Percentiles rank a stretch among this genome's conserved stretches.
These are phyloP conservation scores for Trachythela sp. DNA, from an alignment of 64 coral and sea anemone genomes.

Conservation along the genomic window DNA sequence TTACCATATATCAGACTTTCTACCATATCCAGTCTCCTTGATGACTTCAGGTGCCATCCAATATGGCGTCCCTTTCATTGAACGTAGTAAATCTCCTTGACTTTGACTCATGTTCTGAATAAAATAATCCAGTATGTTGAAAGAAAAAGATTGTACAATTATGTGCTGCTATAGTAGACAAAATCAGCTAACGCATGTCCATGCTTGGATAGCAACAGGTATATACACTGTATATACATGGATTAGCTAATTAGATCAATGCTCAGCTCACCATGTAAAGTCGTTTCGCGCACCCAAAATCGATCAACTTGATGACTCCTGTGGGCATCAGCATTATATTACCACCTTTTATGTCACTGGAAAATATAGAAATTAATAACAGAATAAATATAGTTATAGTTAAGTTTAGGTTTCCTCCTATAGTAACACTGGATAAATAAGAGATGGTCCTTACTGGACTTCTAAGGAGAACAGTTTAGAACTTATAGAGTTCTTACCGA, in stretches of 20 bases:
- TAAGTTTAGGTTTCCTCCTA: too few species aligned
- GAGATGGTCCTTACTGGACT: too few species aligned
- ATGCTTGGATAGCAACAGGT: neutral
- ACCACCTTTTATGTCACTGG: conserved; percentile 92
- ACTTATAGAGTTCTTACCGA: too few species aligned
- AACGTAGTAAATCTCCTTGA: conserved; percentile 78
- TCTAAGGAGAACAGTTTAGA: too few species aligned
- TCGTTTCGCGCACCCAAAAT: conserved; percentile 96
- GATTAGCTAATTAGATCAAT: neutral
- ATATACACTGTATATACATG: too few species aligned
- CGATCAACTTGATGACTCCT: conserved; percentile 92
- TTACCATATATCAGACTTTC: conserved; percentile 97
- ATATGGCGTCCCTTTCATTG: conserved; percentile 94
- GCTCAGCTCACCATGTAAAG: conserved; percentile 73
- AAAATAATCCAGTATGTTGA: too few species aligned
- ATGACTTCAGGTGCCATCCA: conserved; percentile 99
- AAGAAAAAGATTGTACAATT: neutral
- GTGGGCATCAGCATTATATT: conserved; percentile 83
- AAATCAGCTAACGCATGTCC: neutral
- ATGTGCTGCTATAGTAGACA: neutral
- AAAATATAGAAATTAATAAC: neutral
- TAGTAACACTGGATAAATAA: too few species aligned
- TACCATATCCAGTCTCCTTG: conserved; percentile 83
- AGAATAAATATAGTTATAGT: neutral
- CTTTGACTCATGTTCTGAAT: conserved; percentile 81